Evolutionary conservation across 2,797 vertebrate genomes (phyloP).

Genomic region (Etheostoma nigrum): DNA sequence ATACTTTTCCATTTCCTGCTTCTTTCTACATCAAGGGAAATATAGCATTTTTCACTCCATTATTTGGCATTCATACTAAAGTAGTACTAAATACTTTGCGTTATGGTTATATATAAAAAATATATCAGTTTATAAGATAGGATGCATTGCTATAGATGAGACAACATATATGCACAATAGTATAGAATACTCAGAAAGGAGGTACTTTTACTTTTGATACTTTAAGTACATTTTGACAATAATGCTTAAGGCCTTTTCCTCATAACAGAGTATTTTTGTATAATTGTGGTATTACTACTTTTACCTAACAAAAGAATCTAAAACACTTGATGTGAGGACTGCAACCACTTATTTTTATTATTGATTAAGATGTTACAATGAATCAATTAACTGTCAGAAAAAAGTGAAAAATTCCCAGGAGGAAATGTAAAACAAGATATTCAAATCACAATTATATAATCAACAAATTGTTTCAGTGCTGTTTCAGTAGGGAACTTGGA

Average conservation of each 20-base stretch:
- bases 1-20: too few species aligned
- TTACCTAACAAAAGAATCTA: background rate
- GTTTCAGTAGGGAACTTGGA: background rate
- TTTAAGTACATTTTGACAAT: background rate
- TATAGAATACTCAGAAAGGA: too few species aligned
- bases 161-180: background rate
- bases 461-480: background rate
- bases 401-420: background rate
- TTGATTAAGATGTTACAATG: background rate
- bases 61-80: too few species aligned
- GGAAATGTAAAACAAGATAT: background rate
- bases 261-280: background rate
- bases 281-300: background rate
- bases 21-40: too few species aligned
- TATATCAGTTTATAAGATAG: too few species aligned
- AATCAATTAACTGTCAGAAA: background rate
- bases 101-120: too few species aligned
- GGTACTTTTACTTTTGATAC: background rate
- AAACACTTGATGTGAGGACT: background rate
- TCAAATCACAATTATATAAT: background rate
- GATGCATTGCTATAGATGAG: too few species aligned
- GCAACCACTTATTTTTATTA: background rate
- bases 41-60: too few species aligned
- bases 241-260: background rate
- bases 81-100: too few species aligned